Conservation (phyloP, 2,797 vertebrate genomes). For the Smutsia gigantea region DNA sequence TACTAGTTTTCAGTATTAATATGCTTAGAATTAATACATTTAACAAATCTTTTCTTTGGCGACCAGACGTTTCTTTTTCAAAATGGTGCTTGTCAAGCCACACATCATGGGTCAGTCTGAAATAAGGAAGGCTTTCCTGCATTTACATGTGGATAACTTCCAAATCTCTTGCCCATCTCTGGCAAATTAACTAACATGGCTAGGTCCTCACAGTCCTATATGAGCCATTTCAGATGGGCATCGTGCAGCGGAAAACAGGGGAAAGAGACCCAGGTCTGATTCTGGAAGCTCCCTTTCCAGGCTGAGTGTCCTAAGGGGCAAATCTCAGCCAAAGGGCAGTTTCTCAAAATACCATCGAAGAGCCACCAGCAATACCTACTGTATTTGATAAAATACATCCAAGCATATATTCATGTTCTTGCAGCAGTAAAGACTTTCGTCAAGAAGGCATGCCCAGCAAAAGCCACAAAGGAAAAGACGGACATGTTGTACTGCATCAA, state of each 20-base stretch:
- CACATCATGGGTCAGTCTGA: not conserved
- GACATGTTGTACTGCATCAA: no score
- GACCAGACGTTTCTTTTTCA: not conserved
- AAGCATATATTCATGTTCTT: no score
- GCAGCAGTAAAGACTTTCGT: no score
- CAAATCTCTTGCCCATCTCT: not conserved
- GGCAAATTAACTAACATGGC: not conserved
- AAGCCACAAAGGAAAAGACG: no score
- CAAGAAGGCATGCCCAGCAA: no score
- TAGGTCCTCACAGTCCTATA: not conserved
- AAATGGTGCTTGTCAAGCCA: not conserved
- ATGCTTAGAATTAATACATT: not conserved
- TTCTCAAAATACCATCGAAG: not conserved
- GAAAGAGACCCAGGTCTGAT: accelerated
- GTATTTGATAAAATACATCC: not conserved
- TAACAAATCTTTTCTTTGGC: conserved; percentile 1
- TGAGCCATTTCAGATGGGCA: not conserved
- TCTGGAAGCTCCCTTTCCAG: not conserved
- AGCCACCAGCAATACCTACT: not conserved
- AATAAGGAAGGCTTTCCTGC: not conserved
- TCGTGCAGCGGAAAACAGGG: accelerated
- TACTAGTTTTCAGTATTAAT: not conserved
- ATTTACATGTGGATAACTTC: not conserved
- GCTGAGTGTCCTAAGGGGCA: not conserved
- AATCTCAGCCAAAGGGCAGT: not conserved